A percentile compares a stretch with the other conserved stretches of the same genome.
Evolutionary conservation across 2,113 vertebrate genomes (phyloP).

Genomic region (Acanthochromis polyacanthus): DNA sequence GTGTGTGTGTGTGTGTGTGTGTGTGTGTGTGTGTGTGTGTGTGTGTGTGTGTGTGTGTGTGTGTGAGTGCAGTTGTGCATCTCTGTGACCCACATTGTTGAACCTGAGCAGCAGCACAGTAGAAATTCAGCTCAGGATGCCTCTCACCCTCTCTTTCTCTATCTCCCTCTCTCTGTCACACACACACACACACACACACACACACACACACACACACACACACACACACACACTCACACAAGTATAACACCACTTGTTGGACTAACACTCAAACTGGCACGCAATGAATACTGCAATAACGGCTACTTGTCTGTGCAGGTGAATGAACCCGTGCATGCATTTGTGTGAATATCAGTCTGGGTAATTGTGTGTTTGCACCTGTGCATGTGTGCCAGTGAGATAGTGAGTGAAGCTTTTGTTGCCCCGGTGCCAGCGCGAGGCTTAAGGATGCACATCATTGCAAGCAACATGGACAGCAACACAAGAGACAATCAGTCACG

Average conservation of each 20-base stretch:
- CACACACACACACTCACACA: too few species aligned
- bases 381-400: constrained; percentile 10
- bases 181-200: constrained; percentile 28
- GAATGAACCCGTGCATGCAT: neutral
- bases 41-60: neutral
- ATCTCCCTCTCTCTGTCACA: neutral
- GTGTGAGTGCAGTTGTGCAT: constrained; percentile 37
- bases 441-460: constrained; percentile 65
- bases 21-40: constrained; percentile 22
- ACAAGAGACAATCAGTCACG: constrained; percentile 72
- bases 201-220: neutral
- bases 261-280: constrained; percentile 42
- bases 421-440: constrained; percentile 42
- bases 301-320: constrained; percentile 7
- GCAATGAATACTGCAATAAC: constrained; percentile 26
- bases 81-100: constrained; percentile 69
- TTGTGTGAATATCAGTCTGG: constrained; percentile 6
- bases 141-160: neutral
- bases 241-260: constrained; percentile 62
- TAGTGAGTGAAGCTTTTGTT: constrained; percentile 49
- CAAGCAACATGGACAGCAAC: constrained; percentile 64
- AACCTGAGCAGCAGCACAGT: constrained; percentile 64
- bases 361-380: constrained; percentile 8
- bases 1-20: constrained; percentile 11
- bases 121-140: constrained; percentile 33